phyloP scores from a whole-genome alignment of 2,888 invertebrate species.

The Aporophyla nigra region DNA sequence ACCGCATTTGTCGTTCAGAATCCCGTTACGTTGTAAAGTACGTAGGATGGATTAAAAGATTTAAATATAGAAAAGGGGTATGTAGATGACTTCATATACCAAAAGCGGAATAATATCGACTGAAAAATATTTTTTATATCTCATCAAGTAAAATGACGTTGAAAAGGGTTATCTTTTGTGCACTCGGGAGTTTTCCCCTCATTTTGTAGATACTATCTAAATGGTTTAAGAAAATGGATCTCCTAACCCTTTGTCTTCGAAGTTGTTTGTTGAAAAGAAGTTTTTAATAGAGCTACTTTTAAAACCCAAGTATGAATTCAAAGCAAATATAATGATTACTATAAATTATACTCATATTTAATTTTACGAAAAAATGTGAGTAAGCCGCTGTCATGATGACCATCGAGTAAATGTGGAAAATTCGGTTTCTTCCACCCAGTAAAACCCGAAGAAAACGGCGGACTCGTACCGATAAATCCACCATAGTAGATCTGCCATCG shows the following conservation, averaged over 20 bases:
- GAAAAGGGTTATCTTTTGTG: slow-evolving; percentile 49
- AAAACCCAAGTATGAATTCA: neutral
- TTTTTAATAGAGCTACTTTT: slow-evolving; percentile 9
- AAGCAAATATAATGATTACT: neutral
- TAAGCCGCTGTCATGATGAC: neutral
- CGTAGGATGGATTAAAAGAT: slow-evolving; percentile 20
- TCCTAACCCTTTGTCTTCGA: slow-evolving; percentile 34
- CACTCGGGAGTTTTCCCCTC: slow-evolving; percentile 36
- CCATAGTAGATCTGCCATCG: slow-evolving; percentile 8
- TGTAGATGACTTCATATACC: slow-evolving; percentile 3
- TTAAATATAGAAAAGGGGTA: slow-evolving; percentile 13
- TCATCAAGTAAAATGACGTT: slow-evolving; percentile 57
- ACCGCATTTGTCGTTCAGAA: neutral
- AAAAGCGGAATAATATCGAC: slow-evolving; percentile 30
- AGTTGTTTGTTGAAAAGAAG: slow-evolving; percentile 28
- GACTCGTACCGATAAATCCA: slow-evolving; percentile 34
- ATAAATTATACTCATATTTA: neutral
- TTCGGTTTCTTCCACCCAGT: neutral
- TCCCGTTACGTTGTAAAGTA: slow-evolving; percentile 16
- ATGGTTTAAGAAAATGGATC: slow-evolving; percentile 45
- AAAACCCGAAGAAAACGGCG: slow-evolving; percentile 11
- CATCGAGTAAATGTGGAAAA: neutral
- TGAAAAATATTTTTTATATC: slow-evolving; percentile 48
- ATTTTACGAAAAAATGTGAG: neutral
- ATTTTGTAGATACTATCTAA: slow-evolving; percentile 58